Evolutionary conservation across 64 coral and sea anemone species (phyloP).

Genomic region (Orbicella faveolata): DNA sequence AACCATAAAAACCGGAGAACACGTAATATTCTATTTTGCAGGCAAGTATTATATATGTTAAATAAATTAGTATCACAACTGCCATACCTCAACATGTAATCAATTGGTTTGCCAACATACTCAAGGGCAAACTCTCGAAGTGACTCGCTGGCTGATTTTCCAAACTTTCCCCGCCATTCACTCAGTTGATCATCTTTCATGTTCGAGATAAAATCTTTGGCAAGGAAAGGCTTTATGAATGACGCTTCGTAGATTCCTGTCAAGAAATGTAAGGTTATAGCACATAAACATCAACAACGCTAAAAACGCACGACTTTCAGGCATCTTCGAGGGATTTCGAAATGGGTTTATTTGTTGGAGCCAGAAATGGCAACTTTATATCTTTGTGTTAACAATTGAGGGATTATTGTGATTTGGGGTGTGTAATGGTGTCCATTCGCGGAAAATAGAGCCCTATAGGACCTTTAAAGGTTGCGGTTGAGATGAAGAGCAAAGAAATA

Average conservation of each 20-base stretch:
- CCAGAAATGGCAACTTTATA: no score
- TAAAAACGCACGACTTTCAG: no score
- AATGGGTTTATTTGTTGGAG: no score
- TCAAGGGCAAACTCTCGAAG: slow-evolving; percentile 31
- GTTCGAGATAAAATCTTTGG: background rate
- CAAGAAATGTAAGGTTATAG: background rate
- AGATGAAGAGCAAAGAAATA: no score
- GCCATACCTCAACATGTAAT: slow-evolving; percentile 47
- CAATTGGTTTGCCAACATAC: slow-evolving; percentile 58
- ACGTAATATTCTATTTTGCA: no score
- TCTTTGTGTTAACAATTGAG: no score
- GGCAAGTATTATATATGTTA: background rate
- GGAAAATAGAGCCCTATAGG: no score
- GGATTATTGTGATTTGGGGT: no score
- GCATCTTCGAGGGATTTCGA: no score
- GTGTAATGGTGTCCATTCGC: no score
- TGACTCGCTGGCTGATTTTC: slow-evolving; percentile 26
- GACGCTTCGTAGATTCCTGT: slow-evolving; percentile 11
- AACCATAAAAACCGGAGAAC: no score
- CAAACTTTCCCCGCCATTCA: slow-evolving; percentile 29
- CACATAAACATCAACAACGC: background rate
- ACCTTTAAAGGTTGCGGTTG: no score
- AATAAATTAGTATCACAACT: background rate
- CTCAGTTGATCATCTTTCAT: slow-evolving; percentile 2
- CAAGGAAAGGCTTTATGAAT: slow-evolving; percentile 7